Evolutionary conservation across 2,888 invertebrate genomes (phyloP).

Genomic region (Thyatira batis): DNA sequence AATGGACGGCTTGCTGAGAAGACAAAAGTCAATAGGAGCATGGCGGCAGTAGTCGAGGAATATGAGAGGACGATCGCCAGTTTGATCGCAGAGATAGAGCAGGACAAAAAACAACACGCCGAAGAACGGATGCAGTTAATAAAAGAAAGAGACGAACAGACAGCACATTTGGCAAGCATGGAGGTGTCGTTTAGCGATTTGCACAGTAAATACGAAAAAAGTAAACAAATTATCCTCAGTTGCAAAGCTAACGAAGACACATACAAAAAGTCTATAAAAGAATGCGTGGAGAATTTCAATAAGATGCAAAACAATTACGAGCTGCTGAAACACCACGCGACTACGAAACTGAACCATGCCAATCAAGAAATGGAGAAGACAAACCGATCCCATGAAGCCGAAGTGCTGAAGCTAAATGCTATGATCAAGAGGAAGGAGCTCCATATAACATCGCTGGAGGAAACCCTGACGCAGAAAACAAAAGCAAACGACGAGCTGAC

Average conservation of each 20-base stretch:
- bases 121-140: constrained; percentile 78
- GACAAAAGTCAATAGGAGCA: constrained; percentile 74
- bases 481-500: constrained; percentile 95
- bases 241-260: constrained; percentile 85
- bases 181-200: constrained; percentile 84
- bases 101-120: constrained; percentile 83
- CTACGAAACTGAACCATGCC: constrained; percentile 88
- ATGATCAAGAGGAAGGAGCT: constrained; percentile 94
- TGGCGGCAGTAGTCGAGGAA: constrained; percentile 87
- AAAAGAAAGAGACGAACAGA: constrained; percentile 83
- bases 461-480: constrained; percentile 92
- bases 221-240: constrained; percentile 82
- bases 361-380: constrained; percentile 91
- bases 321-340: constrained; percentile 93
- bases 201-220: constrained; percentile 85
- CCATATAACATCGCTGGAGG: constrained; percentile 90
- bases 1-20: constrained; percentile 66
- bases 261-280: constrained; percentile 85
- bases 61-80: constrained; percentile 91
- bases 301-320: constrained; percentile 93
- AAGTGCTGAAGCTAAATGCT: constrained; percentile 92
- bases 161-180: constrained; percentile 83
- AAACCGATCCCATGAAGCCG: constrained; percentile 88
- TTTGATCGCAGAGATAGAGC: constrained; percentile 87
- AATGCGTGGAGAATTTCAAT: constrained; percentile 86